Evolutionary conservation across 2,888 invertebrate genomes (phyloP).

Genomic region (Coelopa pilipes): DNA sequence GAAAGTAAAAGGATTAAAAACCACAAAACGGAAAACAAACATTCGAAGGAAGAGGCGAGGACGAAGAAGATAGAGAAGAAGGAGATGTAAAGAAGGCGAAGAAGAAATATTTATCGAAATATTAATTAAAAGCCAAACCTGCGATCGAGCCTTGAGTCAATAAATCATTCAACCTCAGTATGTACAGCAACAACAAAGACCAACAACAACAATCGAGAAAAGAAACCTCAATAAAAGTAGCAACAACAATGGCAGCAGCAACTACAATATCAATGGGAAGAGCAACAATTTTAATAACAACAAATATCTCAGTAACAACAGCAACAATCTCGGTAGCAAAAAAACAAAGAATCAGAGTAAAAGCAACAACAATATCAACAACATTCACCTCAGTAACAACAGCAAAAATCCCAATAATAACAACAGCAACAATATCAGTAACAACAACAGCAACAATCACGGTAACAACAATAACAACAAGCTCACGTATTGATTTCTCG

Average conservation of each 20-base stretch:
- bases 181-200: not conserved
- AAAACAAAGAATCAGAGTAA: not conserved
- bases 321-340: not conserved
- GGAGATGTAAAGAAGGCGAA: too few species aligned
- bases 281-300: not conserved
- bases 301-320: slow-evolving; percentile 3
- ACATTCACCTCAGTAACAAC: slow-evolving; percentile 2
- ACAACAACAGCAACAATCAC: not conserved
- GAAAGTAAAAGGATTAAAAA: too few species aligned
- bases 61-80: too few species aligned
- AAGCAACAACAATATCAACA: slow-evolving; percentile 3
- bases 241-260: not conserved
- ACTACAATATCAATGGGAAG: not conserved
- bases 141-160: too few species aligned
- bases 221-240: not conserved
- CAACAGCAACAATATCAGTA: not conserved
- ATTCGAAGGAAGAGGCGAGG: too few species aligned
- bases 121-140: too few species aligned
- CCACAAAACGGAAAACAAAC: too few species aligned
- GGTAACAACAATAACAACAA: not conserved
- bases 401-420: not conserved
- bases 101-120: too few species aligned
- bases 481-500: slow-evolving; percentile 9
- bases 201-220: not conserved
- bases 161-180: not conserved